Evolutionary conservation across 2,797 vertebrate genomes (phyloP).

Genomic region (Masticophis lateralis): DNA sequence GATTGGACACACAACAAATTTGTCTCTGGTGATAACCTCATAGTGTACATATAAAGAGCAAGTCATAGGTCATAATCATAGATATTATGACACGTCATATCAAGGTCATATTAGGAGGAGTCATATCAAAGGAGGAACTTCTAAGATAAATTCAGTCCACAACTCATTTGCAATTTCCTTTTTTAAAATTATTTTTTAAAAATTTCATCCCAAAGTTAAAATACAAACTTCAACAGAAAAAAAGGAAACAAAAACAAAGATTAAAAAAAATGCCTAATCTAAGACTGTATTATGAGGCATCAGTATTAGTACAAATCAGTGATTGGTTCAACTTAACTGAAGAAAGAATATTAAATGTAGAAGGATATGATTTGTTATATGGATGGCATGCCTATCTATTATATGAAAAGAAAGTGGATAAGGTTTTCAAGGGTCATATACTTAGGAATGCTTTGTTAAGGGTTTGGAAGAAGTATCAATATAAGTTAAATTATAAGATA

Average conservation of each 20-base stretch:
- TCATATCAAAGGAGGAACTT: not conserved
- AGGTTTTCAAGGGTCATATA: too few species aligned
- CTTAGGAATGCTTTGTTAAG: too few species aligned
- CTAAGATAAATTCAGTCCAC: not conserved
- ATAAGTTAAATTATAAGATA: too few species aligned
- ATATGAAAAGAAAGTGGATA: too few species aligned
- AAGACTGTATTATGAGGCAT: too few species aligned
- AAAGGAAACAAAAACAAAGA: not conserved
- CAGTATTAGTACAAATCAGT: too few species aligned
- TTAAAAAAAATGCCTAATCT: not conserved
- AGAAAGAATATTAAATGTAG: too few species aligned
- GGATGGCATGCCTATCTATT: too few species aligned
- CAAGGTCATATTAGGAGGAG: not conserved
- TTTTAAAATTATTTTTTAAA: not conserved
- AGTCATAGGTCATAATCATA: not conserved
- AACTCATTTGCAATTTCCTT: not conserved
- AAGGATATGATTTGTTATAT: too few species aligned
- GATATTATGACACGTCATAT: not conserved
- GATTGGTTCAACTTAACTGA: too few species aligned
- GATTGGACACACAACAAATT: not conserved
- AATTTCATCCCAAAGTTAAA: not conserved
- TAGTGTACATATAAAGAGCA: not conserved
- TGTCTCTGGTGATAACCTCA: not conserved
- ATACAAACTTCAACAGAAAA: not conserved
- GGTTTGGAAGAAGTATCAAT: too few species aligned